Conservation (phyloP, 2,888 invertebrate species). For the Melanostoma mellinum region DNA sequence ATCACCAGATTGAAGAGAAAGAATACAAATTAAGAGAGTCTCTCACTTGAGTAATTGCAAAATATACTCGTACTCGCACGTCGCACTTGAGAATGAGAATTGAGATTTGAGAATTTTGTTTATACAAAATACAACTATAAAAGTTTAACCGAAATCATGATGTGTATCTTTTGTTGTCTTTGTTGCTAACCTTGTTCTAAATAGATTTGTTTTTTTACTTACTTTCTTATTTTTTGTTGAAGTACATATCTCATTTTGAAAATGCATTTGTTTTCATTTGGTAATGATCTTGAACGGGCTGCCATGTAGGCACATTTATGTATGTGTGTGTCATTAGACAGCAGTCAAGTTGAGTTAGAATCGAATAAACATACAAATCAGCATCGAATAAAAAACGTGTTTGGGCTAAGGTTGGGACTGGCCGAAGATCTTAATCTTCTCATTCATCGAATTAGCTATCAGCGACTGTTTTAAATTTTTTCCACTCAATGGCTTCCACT, state of each 20-base stretch:
- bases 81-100: no score
- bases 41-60: no score
- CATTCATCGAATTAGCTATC: no score
- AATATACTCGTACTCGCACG: no score
- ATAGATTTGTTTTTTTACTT: conserved; percentile 25
- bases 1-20: conserved; percentile 2
- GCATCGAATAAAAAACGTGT: no score
- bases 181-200: conserved; percentile 64
- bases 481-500: no score
- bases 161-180: conserved; percentile 4
- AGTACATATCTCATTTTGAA: conserved; percentile 11
- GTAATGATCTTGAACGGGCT: conserved; percentile 38
- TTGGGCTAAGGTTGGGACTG: no score
- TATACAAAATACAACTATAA: no score
- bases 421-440: no score
- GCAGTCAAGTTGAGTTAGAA: background rate
- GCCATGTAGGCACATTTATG: background rate
- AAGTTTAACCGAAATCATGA: background rate
- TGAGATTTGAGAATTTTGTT: no score
- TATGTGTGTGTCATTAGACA: conserved; percentile 20
- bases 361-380: no score
- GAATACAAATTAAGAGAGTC: background rate
- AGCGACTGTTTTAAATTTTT: no score
- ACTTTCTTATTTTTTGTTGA: conserved; percentile 43
- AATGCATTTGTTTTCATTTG: conserved; percentile 51